A percentile compares a stretch with the other conserved stretches of the same genome.
Conservation (phyloP, 2,113 vertebrate species). For the Platysteira castanea region DNA sequence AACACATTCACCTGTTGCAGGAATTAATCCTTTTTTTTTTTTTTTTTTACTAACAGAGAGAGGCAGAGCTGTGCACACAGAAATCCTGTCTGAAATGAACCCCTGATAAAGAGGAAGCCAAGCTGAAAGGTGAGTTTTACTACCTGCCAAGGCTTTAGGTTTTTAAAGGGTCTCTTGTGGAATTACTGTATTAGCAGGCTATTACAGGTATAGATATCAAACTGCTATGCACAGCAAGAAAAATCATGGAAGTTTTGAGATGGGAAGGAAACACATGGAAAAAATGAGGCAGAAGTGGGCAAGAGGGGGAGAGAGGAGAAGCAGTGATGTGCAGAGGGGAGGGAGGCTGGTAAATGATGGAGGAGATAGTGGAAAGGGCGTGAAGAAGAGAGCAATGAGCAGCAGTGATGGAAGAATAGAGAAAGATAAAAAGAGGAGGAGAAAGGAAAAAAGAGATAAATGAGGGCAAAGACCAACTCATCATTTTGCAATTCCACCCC, state of each 20-base stretch:
- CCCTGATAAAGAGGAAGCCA: background rate
- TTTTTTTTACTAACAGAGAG: background rate
- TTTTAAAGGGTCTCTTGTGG: conserved; percentile 14
- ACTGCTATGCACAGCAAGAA: background rate
- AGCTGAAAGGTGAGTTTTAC: conserved; percentile 31
- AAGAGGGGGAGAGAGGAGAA: background rate
- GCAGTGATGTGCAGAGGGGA: background rate
- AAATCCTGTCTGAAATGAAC: conserved; percentile 44
- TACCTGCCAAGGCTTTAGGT: background rate
- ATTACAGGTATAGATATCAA: background rate
- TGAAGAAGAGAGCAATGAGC: background rate
- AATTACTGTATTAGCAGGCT: conserved; percentile 10
- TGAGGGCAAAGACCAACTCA: conserved; percentile 62
- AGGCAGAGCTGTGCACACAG: background rate
- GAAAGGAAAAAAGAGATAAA: conserved; percentile 38
- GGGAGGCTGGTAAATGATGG: background rate
- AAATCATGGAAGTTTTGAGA: background rate
- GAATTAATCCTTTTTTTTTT: conserved; percentile 3
- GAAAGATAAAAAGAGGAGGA: conserved; percentile 37
- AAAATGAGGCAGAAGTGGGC: background rate
- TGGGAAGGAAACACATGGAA: background rate
- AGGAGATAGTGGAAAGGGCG: background rate
- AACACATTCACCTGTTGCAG: background rate
- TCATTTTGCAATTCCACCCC: conserved; percentile 42
- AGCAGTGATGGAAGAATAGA: background rate